phyloP scores from a whole-genome alignment of 2,888 invertebrate species.

The Acleris cristana region DNA sequence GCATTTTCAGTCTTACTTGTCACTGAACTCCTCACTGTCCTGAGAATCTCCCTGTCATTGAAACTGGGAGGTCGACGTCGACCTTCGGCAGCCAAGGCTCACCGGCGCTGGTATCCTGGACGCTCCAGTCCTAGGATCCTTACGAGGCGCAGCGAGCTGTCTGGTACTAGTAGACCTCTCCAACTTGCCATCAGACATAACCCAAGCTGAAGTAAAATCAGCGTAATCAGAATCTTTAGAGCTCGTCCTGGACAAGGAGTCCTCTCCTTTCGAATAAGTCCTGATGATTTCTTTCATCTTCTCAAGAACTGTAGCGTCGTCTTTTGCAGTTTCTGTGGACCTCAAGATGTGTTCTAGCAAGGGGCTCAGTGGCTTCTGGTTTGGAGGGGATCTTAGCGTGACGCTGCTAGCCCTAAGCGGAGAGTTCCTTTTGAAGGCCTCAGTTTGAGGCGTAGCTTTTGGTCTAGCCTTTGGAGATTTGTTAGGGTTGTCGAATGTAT shows the following conservation, averaged over 20 bases:
- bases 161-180: slow-evolving; percentile 84
- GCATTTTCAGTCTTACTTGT: slow-evolving; percentile 46
- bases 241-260: slow-evolving; percentile 75
- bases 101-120: slow-evolving; percentile 79
- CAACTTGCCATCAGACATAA: slow-evolving; percentile 87
- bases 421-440: slow-evolving; percentile 80
- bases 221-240: slow-evolving; percentile 85
- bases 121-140: slow-evolving; percentile 71
- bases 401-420: slow-evolving; percentile 77
- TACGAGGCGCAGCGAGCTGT: slow-evolving; percentile 76
- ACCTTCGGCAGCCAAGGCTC: slow-evolving; percentile 72
- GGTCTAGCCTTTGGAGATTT: slow-evolving; percentile 85
- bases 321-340: slow-evolving; percentile 88
- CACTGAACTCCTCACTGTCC: slow-evolving; percentile 47
- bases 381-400: slow-evolving; percentile 83
- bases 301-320: slow-evolving; percentile 88
- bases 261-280: slow-evolving; percentile 76
- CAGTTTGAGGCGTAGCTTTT: slow-evolving; percentile 62
- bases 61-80: slow-evolving; percentile 76
- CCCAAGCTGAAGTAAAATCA: slow-evolving; percentile 89
- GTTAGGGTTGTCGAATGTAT: slow-evolving; percentile 79
- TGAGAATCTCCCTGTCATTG: slow-evolving; percentile 64
- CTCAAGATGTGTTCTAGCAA: slow-evolving; percentile 88
- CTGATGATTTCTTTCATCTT: slow-evolving; percentile 88
- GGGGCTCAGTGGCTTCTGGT: slow-evolving; percentile 85